phyloP scores from a whole-genome alignment of 2,888 invertebrate genomes.

The Carcina quercana region DNA sequence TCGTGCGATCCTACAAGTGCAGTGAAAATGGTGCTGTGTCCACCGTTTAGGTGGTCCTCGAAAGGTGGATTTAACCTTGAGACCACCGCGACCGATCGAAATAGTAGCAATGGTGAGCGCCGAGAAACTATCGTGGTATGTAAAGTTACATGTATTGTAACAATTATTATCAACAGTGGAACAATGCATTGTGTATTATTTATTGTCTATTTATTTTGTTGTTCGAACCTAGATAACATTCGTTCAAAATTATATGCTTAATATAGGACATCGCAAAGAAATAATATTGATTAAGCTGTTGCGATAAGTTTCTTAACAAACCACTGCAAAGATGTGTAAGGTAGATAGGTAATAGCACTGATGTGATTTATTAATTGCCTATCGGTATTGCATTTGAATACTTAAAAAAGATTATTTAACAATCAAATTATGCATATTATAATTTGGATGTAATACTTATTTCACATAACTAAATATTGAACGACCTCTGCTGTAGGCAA shows the following conservation, averaged over 20 bases:
- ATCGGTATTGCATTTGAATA: neutral
- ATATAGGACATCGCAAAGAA: neutral
- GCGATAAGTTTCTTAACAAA: constrained; percentile 15
- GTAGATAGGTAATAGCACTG: constrained; percentile 2
- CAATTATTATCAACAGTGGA: neutral
- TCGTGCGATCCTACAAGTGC: constrained; percentile 8
- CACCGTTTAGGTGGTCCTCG: constrained; percentile 55
- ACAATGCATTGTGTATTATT: too few relatives aligned
- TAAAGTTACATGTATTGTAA: constrained; percentile 20
- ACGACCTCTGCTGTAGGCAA: too few relatives aligned
- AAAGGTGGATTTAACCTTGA: constrained; percentile 52
- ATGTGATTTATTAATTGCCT: neutral
- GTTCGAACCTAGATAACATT: neutral
- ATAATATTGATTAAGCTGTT: constrained; percentile 9
- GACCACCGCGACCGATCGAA: constrained; percentile 12
- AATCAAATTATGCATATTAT: too few relatives aligned
- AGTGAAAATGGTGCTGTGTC: constrained; percentile 57
- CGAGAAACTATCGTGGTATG: constrained; percentile 58
- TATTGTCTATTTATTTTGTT: too few relatives aligned
- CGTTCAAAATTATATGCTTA: neutral
- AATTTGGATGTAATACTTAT: too few relatives aligned
- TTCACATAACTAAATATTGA: too few relatives aligned
- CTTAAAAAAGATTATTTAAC: too few relatives aligned
- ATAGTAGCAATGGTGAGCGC: constrained; percentile 22
- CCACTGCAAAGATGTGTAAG: constrained; percentile 4